Evolutionary conservation across 2,888 invertebrate species (phyloP), one percentile per base, ranked within the genome.

Genomic region (Epinotia brunnichana): DNA sequence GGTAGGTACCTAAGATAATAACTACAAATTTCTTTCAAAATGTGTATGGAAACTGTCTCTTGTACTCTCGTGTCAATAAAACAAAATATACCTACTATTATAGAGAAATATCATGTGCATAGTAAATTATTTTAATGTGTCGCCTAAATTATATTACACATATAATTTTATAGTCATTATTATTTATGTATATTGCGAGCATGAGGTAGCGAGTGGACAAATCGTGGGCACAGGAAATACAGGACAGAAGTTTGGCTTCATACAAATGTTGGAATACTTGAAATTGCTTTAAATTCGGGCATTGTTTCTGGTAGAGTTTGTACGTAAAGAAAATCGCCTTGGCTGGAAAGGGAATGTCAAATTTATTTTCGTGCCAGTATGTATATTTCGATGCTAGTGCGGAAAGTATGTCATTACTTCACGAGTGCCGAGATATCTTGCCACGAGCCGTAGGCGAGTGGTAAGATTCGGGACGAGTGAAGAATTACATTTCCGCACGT

Each of bases 101-200:
- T 66, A 53, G 39, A 59, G 53, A 24, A 70, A 59, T 59, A 70
- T 64, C 53, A 64, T 64, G 53, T 64, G 71, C 41, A 54, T 71
- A 71, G 71, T 54, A 53, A 60, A 59, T 59, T 70, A 24, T 64
- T 66, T 71, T 60, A 1, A 71, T n/a, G 54, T 60, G 57, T 60
- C 54, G 76, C 76, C 80, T 81, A 81, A 84, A 80, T 80, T 83
- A 83, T 83, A 79, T 80, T 39, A 59, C 17, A 15, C 48, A 39
- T 24, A 61, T 73, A 77, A 68, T 77, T 77, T 81, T 79, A 77
- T 82, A 84, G 83, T 83, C 83, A 83, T 77, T 84, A 84, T 82
- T 83, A 83, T 83, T 83, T 85, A 83, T 82, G 73, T 77, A 81
- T 83, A 85, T 76, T 57, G 81, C 83, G n/a, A 44, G 15, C 10